Percentiles rank a stretch among this genome's conserved stretches.
Evolutionary conservation across 2,888 invertebrate genomes (phyloP).

Genomic region (Watsonalla cultraria): DNA sequence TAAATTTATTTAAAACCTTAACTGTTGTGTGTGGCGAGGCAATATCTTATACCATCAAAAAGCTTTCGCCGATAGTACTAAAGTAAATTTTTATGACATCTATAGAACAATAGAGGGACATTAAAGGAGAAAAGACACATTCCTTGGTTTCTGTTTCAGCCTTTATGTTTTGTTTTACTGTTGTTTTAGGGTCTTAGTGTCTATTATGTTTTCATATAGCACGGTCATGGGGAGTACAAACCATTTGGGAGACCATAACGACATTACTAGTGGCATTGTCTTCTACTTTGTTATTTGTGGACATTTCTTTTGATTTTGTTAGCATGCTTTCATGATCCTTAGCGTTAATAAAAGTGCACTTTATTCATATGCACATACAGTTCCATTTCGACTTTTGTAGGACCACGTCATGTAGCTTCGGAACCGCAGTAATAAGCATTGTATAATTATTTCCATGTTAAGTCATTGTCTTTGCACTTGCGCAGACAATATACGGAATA

Average conservation of each 20-base stretch:
- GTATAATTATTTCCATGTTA: constrained; percentile 26
- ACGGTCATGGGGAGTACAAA: constrained; percentile 1
- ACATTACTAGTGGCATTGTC: constrained; percentile 41
- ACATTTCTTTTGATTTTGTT: constrained; percentile 31
- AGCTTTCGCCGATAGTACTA: constrained; percentile 65
- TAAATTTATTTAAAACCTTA: constrained; percentile 18
- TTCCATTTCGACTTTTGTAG: constrained; percentile 1
- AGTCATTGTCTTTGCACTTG: constrained; percentile 23
- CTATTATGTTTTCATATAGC: constrained; percentile 1
- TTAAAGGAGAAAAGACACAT: constrained; percentile 62
- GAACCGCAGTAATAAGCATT: constrained; percentile 52
- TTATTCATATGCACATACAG: constrained; percentile 3
- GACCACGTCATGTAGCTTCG: constrained; percentile 47
- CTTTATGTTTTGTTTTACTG: constrained; percentile 38
- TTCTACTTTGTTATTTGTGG: constrained; percentile 45
- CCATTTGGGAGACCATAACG: constrained; percentile 10
- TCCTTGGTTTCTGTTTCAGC: constrained; percentile 49
- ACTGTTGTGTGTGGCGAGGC: constrained; percentile 17
- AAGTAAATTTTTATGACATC: constrained; percentile 74
- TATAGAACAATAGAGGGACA: constrained; percentile 53
- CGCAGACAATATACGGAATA: constrained; percentile 24
- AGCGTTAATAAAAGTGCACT: not conserved
- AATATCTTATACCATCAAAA: constrained; percentile 62
- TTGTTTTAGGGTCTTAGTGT: constrained; percentile 21
- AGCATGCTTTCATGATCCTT: no score